A percentile compares a stretch with the other conserved stretches of the same genome.
These are phyloP conservation scores for Hyalella azteca DNA, from an alignment of 2,888 invertebrate species.

Conservation along the genomic window DNA sequence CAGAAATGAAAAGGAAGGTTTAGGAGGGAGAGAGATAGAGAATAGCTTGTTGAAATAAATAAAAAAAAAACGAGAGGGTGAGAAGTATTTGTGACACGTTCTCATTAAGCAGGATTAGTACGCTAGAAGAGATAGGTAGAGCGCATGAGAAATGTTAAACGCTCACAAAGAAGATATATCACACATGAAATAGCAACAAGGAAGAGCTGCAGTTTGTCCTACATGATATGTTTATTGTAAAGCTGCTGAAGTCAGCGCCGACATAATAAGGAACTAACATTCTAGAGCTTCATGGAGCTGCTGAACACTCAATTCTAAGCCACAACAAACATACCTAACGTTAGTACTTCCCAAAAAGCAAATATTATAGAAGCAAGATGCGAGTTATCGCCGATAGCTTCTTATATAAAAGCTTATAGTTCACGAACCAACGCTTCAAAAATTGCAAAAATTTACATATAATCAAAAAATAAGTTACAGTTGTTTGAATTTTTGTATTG, in stretches of 20 bases:
- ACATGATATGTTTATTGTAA: conserved; percentile 34
- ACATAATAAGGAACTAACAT: conserved; percentile 19
- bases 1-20: too few relatives aligned
- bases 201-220: conserved; percentile 26
- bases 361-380: not conserved
- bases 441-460: conserved; percentile 28
- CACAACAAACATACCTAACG: conserved; percentile 30
- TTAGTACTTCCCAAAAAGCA: conserved; percentile 17
- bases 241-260: conserved; percentile 25
- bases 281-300: conserved; percentile 19
- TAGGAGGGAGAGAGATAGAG: too few relatives aligned
- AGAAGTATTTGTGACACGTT: not conserved
- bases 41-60: too few relatives aligned
- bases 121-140: not conserved
- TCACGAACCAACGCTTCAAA: conserved; percentile 18
- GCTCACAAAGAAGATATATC: not conserved
- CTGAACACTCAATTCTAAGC: conserved; percentile 21
- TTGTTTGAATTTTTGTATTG: not conserved
- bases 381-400: not conserved
- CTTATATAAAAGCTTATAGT: conserved; percentile 26
- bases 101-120: not conserved
- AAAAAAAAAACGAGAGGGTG: too few relatives aligned
- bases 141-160: not conserved
- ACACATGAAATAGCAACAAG: conserved; percentile 32
- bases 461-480: conserved; percentile 26